Evolutionary conservation across 2,888 invertebrate species (phyloP).

Genomic region (Desoria tigrina): DNA sequence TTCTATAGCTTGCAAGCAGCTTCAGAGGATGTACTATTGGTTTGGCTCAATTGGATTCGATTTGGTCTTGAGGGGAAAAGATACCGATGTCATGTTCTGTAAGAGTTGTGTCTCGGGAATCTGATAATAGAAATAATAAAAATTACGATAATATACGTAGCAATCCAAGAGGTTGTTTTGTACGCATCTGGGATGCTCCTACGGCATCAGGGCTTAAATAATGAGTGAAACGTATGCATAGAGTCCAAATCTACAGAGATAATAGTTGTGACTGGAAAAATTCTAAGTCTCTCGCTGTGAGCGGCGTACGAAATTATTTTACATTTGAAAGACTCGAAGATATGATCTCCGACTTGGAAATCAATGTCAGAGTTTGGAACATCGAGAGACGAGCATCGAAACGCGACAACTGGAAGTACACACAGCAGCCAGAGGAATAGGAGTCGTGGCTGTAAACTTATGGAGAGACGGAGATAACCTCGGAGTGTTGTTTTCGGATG

Average conservation of each 20-base stretch:
- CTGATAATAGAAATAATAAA: constrained; percentile 1
- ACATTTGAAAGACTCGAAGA: constrained; percentile 52
- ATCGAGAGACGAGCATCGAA: constrained; percentile 28
- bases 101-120: not conserved
- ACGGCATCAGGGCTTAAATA: not conserved
- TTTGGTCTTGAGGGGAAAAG: constrained; percentile 14
- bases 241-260: not conserved
- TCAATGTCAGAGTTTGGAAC: constrained; percentile 50
- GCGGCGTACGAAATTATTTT: constrained; percentile 53
- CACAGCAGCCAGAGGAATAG: constrained; percentile 11
- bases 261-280: not conserved
- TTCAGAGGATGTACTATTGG: constrained; percentile 2
- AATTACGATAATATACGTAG: not conserved
- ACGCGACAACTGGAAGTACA: constrained; percentile 32
- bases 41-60: constrained; percentile 17
- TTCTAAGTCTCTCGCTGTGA: constrained; percentile 37
- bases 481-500: constrained; percentile 43
- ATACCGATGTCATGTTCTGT: constrained; percentile 6
- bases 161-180: not conserved
- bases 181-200: not conserved
- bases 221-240: constrained; percentile 9
- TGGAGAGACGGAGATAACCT: constrained; percentile 36
- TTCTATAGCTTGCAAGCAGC: too few relatives aligned
- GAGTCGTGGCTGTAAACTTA: constrained; percentile 4
- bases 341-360: constrained; percentile 52